Evolutionary conservation across 2,113 vertebrate species (phyloP).

Genomic region (Syngnathus scovelli): DNA sequence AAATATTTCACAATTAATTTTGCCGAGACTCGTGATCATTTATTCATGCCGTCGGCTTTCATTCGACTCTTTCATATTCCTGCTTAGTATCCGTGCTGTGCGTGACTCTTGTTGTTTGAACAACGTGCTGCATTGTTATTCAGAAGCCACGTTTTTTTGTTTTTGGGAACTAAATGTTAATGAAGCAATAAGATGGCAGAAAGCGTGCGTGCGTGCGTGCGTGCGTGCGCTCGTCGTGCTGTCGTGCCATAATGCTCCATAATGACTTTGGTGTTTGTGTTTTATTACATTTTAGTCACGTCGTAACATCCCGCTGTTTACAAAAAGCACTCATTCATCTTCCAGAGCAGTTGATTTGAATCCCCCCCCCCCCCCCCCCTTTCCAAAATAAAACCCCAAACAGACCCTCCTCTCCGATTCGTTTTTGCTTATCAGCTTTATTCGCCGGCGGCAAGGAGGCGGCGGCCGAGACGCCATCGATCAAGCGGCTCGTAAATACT

Average conservation of each 20-base stretch:
- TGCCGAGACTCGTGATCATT: neutral
- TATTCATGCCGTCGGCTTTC: neutral
- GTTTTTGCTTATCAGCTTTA: slow-evolving; percentile 6
- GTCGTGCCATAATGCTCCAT: neutral
- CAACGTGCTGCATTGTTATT: neutral
- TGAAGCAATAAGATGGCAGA: slow-evolving; percentile 61
- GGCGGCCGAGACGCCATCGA: slow-evolving; percentile 4
- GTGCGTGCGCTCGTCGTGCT: neutral
- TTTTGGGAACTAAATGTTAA: slow-evolving; percentile 47
- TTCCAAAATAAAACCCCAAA: neutral
- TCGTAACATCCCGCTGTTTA: neutral
- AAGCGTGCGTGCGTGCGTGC: slow-evolving; percentile 39
- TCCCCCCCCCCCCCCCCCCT: neutral
- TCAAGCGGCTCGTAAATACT: slow-evolving; percentile 9
- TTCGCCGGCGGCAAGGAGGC: neutral
- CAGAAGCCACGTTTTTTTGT: neutral
- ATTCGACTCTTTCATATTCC: neutral
- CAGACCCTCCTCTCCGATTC: slow-evolving; percentile 5
- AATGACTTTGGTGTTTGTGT: neutral
- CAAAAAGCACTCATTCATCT: neutral
- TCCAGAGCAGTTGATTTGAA: neutral
- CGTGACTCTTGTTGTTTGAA: neutral
- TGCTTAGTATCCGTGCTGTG: neutral
- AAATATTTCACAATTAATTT: neutral
- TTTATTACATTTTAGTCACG: neutral